Conservation (phyloP, 2,113 vertebrate genomes). For the Corynorhinus townsendii region DNA sequence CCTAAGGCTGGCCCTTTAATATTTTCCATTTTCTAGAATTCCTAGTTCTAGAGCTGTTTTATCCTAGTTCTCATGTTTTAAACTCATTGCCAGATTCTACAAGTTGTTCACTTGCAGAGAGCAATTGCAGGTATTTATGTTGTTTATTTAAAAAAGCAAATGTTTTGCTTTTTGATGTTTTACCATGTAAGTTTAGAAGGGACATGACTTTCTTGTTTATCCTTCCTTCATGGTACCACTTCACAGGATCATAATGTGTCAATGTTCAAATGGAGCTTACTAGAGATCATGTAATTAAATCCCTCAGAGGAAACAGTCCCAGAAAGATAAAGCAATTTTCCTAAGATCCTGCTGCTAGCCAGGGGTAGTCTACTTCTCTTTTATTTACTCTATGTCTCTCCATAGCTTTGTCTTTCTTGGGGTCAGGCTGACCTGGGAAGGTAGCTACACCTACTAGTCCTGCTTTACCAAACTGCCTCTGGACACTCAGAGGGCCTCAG, state of each 20-base stretch:
- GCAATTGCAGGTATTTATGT: not conserved
- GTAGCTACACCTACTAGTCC: not conserved
- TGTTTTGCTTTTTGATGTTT: not conserved
- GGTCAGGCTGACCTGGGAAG: not conserved
- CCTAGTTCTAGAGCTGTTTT: not conserved
- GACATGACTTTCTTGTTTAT: not conserved
- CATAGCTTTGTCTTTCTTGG: not conserved
- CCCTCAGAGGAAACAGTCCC: not conserved
- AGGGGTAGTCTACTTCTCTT: not conserved
- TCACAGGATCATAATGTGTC: not conserved
- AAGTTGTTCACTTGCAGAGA: not conserved
- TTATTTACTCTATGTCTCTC: not conserved
- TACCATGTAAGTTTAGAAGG: not conserved
- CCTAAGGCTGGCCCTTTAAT: not conserved
- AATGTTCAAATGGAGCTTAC: not conserved
- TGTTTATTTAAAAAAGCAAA: conserved; percentile 39
- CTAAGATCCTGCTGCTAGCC: not conserved
- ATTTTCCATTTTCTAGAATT: not conserved
- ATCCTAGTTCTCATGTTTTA: not conserved
- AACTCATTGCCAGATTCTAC: not conserved
- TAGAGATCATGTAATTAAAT: conserved; percentile 8
- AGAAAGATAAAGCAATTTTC: not conserved
- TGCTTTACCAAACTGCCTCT: not conserved
- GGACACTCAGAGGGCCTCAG: conserved; percentile 44
- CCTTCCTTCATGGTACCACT: not conserved